Evolutionary conservation across 2,888 invertebrate species (phyloP), one percentile per base, ranked within the genome.

Genomic region (Rapana venosa): DNA sequence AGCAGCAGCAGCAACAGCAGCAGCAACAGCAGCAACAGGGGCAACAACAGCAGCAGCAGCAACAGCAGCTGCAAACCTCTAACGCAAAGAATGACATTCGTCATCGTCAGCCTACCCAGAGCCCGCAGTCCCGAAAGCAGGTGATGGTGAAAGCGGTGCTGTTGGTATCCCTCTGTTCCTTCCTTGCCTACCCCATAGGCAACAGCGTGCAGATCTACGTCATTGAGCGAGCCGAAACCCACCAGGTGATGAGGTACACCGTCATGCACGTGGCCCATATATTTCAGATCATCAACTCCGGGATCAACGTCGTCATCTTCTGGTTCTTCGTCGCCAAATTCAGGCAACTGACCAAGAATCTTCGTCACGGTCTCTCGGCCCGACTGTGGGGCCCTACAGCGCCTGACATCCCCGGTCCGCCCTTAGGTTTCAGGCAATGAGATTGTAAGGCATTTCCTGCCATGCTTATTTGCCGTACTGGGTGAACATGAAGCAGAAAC

Each of bases 241-340:
- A 4, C n/a, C 74, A 6, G 74, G 0, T 74, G 74, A 30, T n/a
- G 8, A 74, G 13, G n/a, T 5, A n/a, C 30, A 11, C n/a, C 26
- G 30, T n/a, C n/a, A 74, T 74, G 6, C n/a, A 74, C 74, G 74
- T 74, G 74, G 74, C 74, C 13, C n/a, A 74, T n/a, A 5, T 74
- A 13, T 30, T 74, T n/a, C 74, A 74, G 74, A n/a, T 74, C n/a
- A 26, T 74, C 74, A 74, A 74, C 74, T 74, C 74, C n/a, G 74
- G 74, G 8, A 26, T 74, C 74, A 74, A 74, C 74, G 74, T 74
- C 74, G n/a, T 74, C 74, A 74, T 74, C 74, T 74, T n/a, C 74
- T 74, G 74, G 74, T 74, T 74, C 74, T 74, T 74, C 74, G 74
- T 74, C 74, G n/a, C 26, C n/a, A 74, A 13, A 26, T n/a, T 74